These are phyloP conservation scores for Oxygymnocypris stewartii DNA, from an alignment of 2,113 vertebrate species.

Conservation along the genomic window DNA sequence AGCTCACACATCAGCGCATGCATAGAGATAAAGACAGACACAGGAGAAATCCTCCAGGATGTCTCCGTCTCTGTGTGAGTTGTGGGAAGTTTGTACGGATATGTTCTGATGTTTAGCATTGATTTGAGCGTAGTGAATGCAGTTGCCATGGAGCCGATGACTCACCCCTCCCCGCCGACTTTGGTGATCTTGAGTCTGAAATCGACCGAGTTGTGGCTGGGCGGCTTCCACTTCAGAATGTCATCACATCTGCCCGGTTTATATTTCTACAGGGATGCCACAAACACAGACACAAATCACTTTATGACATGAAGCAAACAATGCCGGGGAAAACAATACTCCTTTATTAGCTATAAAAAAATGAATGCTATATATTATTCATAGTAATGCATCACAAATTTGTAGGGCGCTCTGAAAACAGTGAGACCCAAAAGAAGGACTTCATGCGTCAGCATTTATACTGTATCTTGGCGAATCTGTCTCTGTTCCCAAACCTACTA, in stretches of 20 bases:
- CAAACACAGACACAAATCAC: not conserved
- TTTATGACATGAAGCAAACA: not conserved
- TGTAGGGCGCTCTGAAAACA: too few relatives aligned
- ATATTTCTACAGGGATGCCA: constrained; percentile 81
- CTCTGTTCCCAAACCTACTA: not conserved
- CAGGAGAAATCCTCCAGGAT: too few relatives aligned
- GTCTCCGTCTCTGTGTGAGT: constrained; percentile 27
- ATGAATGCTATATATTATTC: too few relatives aligned
- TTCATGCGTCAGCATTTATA: not conserved
- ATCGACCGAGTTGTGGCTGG: constrained; percentile 97
- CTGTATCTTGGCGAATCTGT: too few relatives aligned
- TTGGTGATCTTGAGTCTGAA: constrained; percentile 97
- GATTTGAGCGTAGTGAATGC: constrained; percentile 44
- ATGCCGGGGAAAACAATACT: not conserved
- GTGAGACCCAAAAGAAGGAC: not conserved
- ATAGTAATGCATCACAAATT: too few relatives aligned
- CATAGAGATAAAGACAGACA: not conserved
- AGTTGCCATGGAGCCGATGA: constrained; percentile 64
- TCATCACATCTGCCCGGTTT: constrained; percentile 93
- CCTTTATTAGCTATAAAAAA: not conserved
- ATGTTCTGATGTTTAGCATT: constrained; percentile 22
- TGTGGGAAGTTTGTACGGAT: constrained; percentile 18
- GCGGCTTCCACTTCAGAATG: constrained; percentile 99
- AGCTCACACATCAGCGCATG: not conserved
- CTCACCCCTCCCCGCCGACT: constrained; percentile 97